Conservation (phyloP, 2,888 invertebrate species). For the Microctonus aethiopoides region DNA sequence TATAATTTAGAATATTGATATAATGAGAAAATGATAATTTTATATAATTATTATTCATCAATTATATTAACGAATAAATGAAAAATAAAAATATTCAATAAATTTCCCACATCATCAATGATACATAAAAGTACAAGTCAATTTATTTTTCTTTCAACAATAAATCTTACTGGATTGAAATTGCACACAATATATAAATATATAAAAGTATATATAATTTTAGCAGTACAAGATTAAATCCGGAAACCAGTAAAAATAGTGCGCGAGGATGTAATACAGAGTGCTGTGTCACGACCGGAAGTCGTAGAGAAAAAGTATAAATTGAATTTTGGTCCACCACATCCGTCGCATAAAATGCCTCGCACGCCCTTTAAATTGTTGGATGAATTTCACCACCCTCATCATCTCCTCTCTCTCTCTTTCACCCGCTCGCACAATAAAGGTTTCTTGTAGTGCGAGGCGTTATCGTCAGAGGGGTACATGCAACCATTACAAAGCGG, state of each 20-base stretch:
- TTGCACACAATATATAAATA: too few species aligned
- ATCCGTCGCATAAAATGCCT: constrained; percentile 60
- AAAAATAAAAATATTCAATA: too few species aligned
- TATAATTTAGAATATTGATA: too few species aligned
- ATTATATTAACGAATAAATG: too few species aligned
- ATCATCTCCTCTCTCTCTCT: neutral
- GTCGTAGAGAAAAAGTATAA: constrained; percentile 55
- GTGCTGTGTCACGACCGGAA: constrained; percentile 47
- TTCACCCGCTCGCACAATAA: constrained; percentile 15
- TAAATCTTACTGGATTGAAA: too few species aligned
- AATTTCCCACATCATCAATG: too few species aligned
- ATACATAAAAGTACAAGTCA: too few species aligned
- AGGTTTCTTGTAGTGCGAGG: neutral
- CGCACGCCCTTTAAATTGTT: constrained; percentile 64
- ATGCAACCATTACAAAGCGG: constrained; percentile 57
- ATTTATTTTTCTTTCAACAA: too few species aligned
- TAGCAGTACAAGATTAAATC: neutral
- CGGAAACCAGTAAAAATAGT: constrained; percentile 5
- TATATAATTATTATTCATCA: too few species aligned
- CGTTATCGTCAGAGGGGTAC: constrained; percentile 30
- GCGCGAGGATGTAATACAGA: constrained; percentile 53
- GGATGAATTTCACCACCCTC: constrained; percentile 43
- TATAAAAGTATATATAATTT: too few species aligned
- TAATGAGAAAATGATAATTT: too few species aligned
- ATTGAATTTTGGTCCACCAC: constrained; percentile 58